Base-by-base conservation (phyloP, 2,797 vertebrate species). In the Potorous gilbertii region DNA sequence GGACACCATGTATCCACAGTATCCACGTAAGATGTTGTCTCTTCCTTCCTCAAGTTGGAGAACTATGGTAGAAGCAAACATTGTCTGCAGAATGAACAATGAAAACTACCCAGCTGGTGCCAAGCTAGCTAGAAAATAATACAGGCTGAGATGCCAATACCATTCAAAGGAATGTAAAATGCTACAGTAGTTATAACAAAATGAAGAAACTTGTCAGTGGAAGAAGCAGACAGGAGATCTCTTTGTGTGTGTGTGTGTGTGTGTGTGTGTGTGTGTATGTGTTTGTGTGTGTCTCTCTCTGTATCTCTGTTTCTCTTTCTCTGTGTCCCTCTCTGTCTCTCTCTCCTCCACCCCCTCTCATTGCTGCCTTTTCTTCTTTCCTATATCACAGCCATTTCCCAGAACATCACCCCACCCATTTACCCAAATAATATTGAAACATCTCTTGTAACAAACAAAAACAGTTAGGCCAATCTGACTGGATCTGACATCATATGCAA, bases 41-140 rank as follows among this genome's bases (percentile, higher is more conserved):
- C 93, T 54, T 92, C 74, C 94, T 92, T 93, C 81, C 87, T 54
- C 59, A 94, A 94, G 40, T 52, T 94, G 95, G 94, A 59, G 52
- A 93, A 54, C 14, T 91, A 24, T 52, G 54, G 9, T 55, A n/a
- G 93, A 93, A 94, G 52, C 74, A 89, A 55, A 55, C 90, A 50
- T 91, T 54, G 55, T 87, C 89, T 94, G 91, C n/a, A 29, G 40
- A 55, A 11, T 11, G 54, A 62, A 94, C 12, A 87, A 91, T 0
- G 3, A 90, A 91, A 96, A 92, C n/a, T 28, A 54, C 55, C 90
- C 54, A 27, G 34, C 1, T 29, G 5, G 56, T 66, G 81, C 94
- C 92, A 74, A 92, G 54, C 54, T 34, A 94, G 92, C 56, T 56
- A 93, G 93, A 62, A 93, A 46, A 55, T n/a, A 56, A 40, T 2